Base-by-base conservation (phyloP, 2,797 vertebrate species). In the Ispidina lecontei region DNA sequence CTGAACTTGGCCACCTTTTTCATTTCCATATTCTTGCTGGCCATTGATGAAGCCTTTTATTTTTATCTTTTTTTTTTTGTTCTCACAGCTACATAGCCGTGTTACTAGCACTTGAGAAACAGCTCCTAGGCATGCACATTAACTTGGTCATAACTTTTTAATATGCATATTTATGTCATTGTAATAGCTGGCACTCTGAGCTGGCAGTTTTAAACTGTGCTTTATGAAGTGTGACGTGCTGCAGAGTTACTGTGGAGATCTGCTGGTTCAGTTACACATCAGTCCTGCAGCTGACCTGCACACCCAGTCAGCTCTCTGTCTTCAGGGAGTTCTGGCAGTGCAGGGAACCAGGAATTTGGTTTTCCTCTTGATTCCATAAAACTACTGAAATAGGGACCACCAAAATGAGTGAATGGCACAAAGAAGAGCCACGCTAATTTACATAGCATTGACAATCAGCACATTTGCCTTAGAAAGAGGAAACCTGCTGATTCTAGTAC, bases 121-220 rank as follows among this genome's bases (percentile, higher is more conserved):
- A 96, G 86, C 93, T 90, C 87, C 43, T 31, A 90, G 94, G 81
- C 92, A 74, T 19, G 75, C 90, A 95, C 79, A 44, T 95, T 96
- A 93, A 93, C 89, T 96, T 90, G 81, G 72, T 93, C 60, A 39
- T 96, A 97, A 95, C 65, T 91, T 96, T 90, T 84, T 96, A 96
- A 94, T 93, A 89, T 83, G 69, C 78, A 69, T 92, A 91, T 91
- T 95, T 93, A 86, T 94, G 63, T 85, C 96, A 71, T 65, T 88
- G 84, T 95, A 92, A 47, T 79, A 55, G 65, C 54, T 82, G 70
- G 81, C 58, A 64, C 67, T 94, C 20, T 1, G 86, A 91, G 81
- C 88, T 95, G 91, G 75, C 86, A 91, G 77, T 84, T 84, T 96
- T 96, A 96, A 94, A 81, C 82, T 49, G 89, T 94, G 94, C 97